A percentile compares a stretch with the other conserved stretches of the same genome.
Evolutionary conservation across 2,113 vertebrate species (phyloP).

Genomic region (Taxidea taxus): DNA sequence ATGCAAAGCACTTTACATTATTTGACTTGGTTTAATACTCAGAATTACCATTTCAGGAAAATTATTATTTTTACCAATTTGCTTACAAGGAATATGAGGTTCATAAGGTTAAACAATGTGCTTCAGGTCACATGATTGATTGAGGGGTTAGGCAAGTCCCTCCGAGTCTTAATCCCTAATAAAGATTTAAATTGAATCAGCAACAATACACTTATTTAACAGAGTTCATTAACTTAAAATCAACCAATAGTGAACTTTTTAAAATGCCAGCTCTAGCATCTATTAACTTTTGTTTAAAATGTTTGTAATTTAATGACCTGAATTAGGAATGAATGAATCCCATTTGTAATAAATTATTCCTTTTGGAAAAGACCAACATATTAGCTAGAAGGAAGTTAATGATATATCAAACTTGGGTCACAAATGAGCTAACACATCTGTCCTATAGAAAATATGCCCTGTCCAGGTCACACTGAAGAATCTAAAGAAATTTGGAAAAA

Average conservation of each 20-base stretch:
- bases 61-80: not conserved
- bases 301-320: not conserved
- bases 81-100: not conserved
- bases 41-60: not conserved
- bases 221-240: not conserved
- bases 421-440: not conserved
- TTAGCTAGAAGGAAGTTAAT: not conserved
- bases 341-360: constrained; percentile 12
- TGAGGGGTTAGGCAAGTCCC: not conserved
- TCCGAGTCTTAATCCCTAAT: not conserved
- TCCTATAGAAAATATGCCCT: not conserved
- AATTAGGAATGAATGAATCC: constrained; percentile 38
- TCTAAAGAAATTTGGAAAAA: not conserved
- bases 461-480: not conserved
- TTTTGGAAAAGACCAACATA: not conserved
- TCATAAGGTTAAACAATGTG: not conserved
- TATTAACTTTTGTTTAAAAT: constrained; percentile 30
- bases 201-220: not conserved
- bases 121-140: not conserved
- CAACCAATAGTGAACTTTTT: constrained; percentile 12
- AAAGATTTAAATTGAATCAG: not conserved
- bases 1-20: not conserved
- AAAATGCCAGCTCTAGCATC: not conserved
- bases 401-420: not conserved
- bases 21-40: not conserved